Evolutionary conservation across 2,888 invertebrate species (phyloP), one percentile per base, ranked within the genome.

Genomic region (Trachelus iudaicus): DNA sequence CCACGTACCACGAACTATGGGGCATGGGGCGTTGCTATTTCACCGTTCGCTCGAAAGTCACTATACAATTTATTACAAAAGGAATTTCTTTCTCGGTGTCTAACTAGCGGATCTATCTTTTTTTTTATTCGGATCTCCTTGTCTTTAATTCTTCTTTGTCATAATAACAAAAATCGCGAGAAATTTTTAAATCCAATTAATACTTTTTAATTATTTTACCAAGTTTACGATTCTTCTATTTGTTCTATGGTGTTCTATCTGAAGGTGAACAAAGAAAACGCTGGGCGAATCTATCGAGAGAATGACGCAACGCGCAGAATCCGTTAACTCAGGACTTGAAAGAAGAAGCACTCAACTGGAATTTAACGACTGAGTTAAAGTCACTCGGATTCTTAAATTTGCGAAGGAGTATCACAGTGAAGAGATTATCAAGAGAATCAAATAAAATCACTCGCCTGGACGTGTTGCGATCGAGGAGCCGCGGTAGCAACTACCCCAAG

Each of bases 401-500:
- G 23, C 56, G 9, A 56, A 56, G 6, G 56, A 56, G 56, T 23
- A 56, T 23, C 23, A 56, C 56, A 15, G 56, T 9, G 23, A 56
- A 56, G 9, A 56, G 56, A 23, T 9, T 56, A 56, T 23, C 2
- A 56, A 31, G 13, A 73, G n/a, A 73, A 73, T 75, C 73, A 73
- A 30, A 40, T 74, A 82, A 81, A 79, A 73, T 69, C 82, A 85
- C 87, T 87, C 83, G 85, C 88, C 87, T 88, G 87, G 84, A 84
- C 83, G 83, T 87, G 85, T 85, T 85, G 85, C 86, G 87, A 87
- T 87, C 85, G 87, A 87, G 87, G 87, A 86, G 86, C 86, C 88
- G 87, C 88, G 88, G 87, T 87, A 88, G 86, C 87, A 87, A 88
- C 88, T 88, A 83, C 83, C 86, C 83, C 82, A 83, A 82, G 82